Percentiles rank a stretch among this genome's conserved stretches.
phyloP scores from a whole-genome alignment of 2,888 invertebrate genomes.

The Listrodromus nycthemerus region DNA sequence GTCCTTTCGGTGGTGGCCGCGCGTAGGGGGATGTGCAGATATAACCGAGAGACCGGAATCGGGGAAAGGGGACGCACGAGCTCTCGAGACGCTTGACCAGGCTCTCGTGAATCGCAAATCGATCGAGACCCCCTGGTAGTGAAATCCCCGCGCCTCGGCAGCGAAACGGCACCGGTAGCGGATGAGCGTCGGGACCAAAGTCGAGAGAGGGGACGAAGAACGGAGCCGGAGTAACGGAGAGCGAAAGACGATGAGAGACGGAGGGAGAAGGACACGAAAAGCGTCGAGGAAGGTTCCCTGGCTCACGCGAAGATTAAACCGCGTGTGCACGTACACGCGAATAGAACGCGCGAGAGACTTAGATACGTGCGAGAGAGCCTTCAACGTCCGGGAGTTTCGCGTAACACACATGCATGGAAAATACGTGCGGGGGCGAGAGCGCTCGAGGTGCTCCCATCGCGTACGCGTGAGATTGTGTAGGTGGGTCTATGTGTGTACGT shows the following conservation, averaged over 20 bases:
- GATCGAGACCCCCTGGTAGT: constrained; percentile 69
- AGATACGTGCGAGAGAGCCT: constrained; percentile 57
- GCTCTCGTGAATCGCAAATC: constrained; percentile 73
- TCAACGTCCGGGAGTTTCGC: constrained; percentile 15
- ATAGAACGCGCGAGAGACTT: constrained; percentile 51
- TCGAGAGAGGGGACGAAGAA: constrained; percentile 41
- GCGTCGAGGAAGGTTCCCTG: constrained; percentile 67
- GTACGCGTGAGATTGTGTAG: constrained; percentile 27
- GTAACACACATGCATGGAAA: constrained; percentile 29
- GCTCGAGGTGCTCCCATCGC: constrained; percentile 55
- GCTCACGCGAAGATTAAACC: constrained; percentile 76
- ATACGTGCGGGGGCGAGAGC: constrained; percentile 31
- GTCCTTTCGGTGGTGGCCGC: not conserved
- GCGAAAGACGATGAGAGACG: too few species aligned
- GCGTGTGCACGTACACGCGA: constrained; percentile 70
- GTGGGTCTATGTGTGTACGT: constrained; percentile 8
- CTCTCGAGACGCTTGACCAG: constrained; percentile 72
- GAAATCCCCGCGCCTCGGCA: constrained; percentile 58
- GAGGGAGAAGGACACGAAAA: constrained; percentile 41
- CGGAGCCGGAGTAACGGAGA: constrained; percentile 37
- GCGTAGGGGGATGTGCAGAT: constrained; percentile 33
- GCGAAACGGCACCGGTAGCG: not conserved
- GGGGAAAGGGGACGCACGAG: constrained; percentile 23
- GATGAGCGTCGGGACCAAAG: constrained; percentile 51
- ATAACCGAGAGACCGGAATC: constrained; percentile 33